phyloP scores from a whole-genome alignment of 2,888 invertebrate genomes.

The Ommatoiulus sabulosus region DNA sequence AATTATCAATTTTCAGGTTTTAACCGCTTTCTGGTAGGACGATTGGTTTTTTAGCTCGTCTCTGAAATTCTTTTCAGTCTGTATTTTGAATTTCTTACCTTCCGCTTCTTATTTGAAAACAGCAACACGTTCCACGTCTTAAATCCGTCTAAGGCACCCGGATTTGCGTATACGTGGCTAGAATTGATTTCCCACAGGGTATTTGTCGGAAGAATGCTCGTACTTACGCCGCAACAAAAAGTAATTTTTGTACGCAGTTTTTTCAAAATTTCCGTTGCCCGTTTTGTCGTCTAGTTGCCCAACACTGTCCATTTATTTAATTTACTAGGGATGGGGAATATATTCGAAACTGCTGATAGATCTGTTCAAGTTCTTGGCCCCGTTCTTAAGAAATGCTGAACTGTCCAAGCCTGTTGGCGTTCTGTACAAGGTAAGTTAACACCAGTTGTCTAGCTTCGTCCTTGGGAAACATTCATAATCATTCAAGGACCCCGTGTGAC shows the following conservation, averaged over 20 bases:
- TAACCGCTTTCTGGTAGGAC: constrained; percentile 87
- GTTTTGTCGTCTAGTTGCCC: too few relatives aligned
- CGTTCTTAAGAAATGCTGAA: constrained; percentile 96
- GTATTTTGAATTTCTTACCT: too few relatives aligned
- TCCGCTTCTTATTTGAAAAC: not conserved
- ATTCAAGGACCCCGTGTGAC: not conserved
- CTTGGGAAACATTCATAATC: not conserved
- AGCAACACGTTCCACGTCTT: constrained; percentile 91
- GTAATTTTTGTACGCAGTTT: constrained; percentile 65
- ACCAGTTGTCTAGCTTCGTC: too few relatives aligned
- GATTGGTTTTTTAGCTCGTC: too few relatives aligned
- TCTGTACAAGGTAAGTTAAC: constrained; percentile 85
- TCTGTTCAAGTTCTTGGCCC: constrained; percentile 95
- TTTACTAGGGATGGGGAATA: constrained; percentile 87
- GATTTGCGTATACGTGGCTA: constrained; percentile 98
- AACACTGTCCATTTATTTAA: too few relatives aligned
- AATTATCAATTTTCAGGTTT: constrained; percentile 91
- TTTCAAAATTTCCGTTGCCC: not conserved
- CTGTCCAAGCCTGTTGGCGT: constrained; percentile 92
- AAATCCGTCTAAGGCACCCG: constrained; percentile 92
- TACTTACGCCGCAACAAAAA: constrained; percentile 91
- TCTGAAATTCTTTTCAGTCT: too few relatives aligned
- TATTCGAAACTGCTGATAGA: constrained; percentile 96
- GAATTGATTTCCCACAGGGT: constrained; percentile 97
- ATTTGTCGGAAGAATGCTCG: constrained; percentile 93